phyloP scores from a whole-genome alignment of 1,140 invertebrate species.

The Lamellibrachia luymesi region DNA sequence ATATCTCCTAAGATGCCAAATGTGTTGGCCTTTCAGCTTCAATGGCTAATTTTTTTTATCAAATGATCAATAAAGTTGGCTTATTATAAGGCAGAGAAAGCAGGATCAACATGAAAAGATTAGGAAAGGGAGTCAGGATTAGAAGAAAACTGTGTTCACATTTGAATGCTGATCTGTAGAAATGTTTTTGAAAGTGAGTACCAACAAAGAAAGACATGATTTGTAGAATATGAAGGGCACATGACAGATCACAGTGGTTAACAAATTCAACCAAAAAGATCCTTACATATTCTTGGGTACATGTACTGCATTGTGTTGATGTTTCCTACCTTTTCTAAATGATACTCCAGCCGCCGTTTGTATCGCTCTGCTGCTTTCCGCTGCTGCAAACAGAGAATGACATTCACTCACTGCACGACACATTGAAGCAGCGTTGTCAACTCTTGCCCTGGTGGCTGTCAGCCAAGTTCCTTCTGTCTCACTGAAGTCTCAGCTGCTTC shows the following conservation, averaged over 20 bases:
- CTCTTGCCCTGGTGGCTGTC: not conserved
- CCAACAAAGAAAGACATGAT: too few species aligned
- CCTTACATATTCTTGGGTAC: too few species aligned
- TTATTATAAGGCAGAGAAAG: not conserved
- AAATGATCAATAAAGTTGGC: not conserved
- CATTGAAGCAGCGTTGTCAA: not conserved
- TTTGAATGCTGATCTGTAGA: too few species aligned
- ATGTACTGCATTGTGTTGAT: not conserved
- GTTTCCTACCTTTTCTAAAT: slow-evolving; percentile 56
- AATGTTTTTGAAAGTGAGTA: too few species aligned
- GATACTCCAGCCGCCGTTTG: slow-evolving; percentile 61
- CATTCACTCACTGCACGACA: not conserved
- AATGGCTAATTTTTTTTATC: not conserved
- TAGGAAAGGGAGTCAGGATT: not conserved
- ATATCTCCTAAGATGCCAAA: not conserved
- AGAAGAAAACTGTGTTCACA: not conserved
- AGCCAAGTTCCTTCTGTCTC: not conserved
- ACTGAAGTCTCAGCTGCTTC: not conserved
- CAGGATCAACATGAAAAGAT: not conserved
- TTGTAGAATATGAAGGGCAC: too few species aligned
- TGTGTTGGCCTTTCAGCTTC: not conserved
- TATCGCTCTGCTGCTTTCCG: slow-evolving; percentile 60
- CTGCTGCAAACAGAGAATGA: slow-evolving; percentile 52
- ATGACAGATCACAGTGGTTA: too few species aligned
- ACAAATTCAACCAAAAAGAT: not conserved